Conservation (phyloP, 2,797 vertebrate species). For the Enteromius viviparus region DNA sequence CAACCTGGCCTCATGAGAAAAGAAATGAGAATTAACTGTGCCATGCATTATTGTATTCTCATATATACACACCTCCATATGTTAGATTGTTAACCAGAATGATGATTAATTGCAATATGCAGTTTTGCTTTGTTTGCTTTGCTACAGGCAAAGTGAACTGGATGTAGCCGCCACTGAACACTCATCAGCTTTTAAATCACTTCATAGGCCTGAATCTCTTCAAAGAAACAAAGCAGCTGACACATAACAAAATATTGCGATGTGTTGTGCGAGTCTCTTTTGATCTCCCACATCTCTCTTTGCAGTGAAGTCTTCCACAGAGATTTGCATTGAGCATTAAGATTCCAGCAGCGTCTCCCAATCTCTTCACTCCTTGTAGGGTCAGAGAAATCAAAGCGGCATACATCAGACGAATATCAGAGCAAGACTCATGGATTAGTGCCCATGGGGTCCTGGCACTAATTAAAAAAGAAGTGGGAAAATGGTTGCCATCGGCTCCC, state of each 20-base stretch:
- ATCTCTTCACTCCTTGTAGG: conserved; percentile 73
- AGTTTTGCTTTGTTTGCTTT: conserved; percentile 7
- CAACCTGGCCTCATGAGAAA: background rate
- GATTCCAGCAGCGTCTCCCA: conserved; percentile 70
- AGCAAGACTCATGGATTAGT: conserved; percentile 77
- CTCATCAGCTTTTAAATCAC: conserved; percentile 23
- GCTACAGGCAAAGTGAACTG: background rate
- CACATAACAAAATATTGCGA: conserved; percentile 49
- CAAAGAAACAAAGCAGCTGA: conserved; percentile 32
- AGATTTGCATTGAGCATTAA: conserved; percentile 66
- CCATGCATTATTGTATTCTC: background rate
- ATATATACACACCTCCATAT: background rate
- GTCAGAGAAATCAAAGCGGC: conserved; percentile 81
- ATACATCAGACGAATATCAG: conserved; percentile 81
- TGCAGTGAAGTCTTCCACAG: conserved; percentile 63
- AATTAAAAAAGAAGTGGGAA: conserved; percentile 77
- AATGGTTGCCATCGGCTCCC: conserved; percentile 69
- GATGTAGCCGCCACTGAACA: background rate
- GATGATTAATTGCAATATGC: conserved; percentile 15
- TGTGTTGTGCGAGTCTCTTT: conserved; percentile 42
- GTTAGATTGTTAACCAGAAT: background rate
- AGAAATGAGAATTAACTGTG: background rate
- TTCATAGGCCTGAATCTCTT: conserved; percentile 22
- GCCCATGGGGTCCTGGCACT: conserved; percentile 74
- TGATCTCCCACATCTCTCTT: conserved; percentile 67